Base-by-base conservation (phyloP, 2,888 invertebrate species). In the Zaprionus lineosus region DNA sequence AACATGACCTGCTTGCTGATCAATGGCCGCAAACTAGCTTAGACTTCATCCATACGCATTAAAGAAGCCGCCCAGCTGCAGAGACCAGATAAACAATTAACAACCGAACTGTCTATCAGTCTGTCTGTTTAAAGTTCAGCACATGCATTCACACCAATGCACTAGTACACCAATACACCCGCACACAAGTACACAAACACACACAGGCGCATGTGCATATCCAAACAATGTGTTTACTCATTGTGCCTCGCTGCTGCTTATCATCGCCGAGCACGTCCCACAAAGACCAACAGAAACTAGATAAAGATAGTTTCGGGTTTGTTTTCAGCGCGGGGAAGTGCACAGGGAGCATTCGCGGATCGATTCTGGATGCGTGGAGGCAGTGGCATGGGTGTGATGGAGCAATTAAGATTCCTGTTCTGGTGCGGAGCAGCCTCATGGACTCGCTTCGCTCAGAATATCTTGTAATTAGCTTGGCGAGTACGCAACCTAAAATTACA, bases 331-430 rank as follows among this genome's bases (percentile, higher is more conserved):
- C 6, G 24, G n/a, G n/a, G 8, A 7, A 21, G 21, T 5, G 21
- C 7, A 21, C 7, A 21, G 3, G 3, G 21, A 5, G 7, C 4
- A 21, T 21, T 29, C n/a, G n/a, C n/a, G n/a, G n/a, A n/a, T n/a
- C n/a, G n/a, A n/a, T n/a, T n/a, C n/a, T n/a, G n/a, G n/a, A n/a
- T n/a, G n/a, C n/a, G n/a, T n/a, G n/a, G n/a, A n/a, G n/a, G n/a
- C n/a, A n/a, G n/a, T n/a, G n/a, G n/a, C n/a, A n/a, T n/a, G n/a
- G n/a, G n/a, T n/a, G n/a, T 36, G 34, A 47, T 53, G 14, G 48
- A 43, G 14, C 39, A 48, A 64, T 58, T 53, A 3, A 40, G 44
- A 64, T 67, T 67, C 39, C 12, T 11, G 16, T 16, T 15, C 5
- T 26, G 46, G 3, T 5, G 3, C 19, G 19, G 5, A 19, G 19